These are phyloP conservation scores for Setipinna tenuifilis DNA, from an alignment of 2,797 vertebrate genomes.

Conservation along the genomic window DNA sequence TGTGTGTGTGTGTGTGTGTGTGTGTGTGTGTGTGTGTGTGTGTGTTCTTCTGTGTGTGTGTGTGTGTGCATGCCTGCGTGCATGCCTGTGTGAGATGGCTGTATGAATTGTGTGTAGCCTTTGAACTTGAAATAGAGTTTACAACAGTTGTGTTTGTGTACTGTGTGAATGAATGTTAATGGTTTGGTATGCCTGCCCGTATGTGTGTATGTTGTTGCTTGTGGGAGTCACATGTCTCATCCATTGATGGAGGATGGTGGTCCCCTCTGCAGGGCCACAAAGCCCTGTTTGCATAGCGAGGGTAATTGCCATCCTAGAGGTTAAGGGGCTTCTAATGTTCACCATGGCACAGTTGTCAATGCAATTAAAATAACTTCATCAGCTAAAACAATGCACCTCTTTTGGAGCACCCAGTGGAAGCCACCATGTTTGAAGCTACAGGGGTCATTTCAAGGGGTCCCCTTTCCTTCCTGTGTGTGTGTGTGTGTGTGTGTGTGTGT, in stretches of 20 bases:
- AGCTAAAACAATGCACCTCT: constrained; percentile 48
- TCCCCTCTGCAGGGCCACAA: constrained; percentile 41
- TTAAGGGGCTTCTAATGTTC: constrained; percentile 40
- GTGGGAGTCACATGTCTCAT: neutral
- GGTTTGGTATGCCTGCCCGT: constrained; percentile 16
- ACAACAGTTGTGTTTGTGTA: neutral
- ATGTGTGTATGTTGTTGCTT: neutral
- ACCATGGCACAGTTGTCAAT: constrained; percentile 47
- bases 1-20: no score
- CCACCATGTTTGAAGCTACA: neutral
- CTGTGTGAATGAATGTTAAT: neutral
- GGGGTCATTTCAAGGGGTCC: neutral
- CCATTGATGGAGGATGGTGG: constrained; percentile 42
- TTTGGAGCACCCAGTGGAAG: constrained; percentile 35
- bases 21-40: constrained; percentile 42
- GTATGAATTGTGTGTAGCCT: neutral
- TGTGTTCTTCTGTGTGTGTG: neutral
- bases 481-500: neutral
- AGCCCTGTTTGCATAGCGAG: constrained; percentile 37
- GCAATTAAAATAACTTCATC: constrained; percentile 61
- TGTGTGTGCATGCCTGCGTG: neutral
- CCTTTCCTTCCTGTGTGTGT: neutral
- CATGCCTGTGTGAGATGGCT: no score
- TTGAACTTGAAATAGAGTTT: neutral
- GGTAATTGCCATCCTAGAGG: constrained; percentile 51